phyloP scores from a whole-genome alignment of 2,888 invertebrate species.

The Hylaea fasciaria region DNA sequence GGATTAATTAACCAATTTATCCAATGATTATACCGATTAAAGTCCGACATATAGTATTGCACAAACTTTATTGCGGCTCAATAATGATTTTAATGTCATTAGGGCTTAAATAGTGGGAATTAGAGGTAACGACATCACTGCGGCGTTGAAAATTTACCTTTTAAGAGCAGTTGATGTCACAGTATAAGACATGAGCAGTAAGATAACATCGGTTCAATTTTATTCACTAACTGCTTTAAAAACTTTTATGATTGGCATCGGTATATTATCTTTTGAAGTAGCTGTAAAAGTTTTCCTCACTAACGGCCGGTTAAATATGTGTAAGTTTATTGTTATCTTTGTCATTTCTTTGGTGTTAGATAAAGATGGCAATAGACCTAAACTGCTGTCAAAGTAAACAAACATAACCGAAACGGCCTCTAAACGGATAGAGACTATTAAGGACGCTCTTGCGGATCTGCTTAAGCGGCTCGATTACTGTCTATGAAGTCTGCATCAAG shows the following conservation, averaged over 20 bases:
- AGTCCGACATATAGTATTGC: slow-evolving; percentile 2
- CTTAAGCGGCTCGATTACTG: background rate
- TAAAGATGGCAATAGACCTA: too few relatives aligned
- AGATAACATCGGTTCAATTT: background rate
- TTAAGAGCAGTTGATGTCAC: background rate
- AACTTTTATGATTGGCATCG: too few relatives aligned
- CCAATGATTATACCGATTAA: slow-evolving; percentile 9
- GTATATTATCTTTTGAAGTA: too few relatives aligned
- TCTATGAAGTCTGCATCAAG: background rate
- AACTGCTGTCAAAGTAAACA: too few relatives aligned
- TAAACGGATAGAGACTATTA: too few relatives aligned
- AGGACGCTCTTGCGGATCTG: too few relatives aligned
- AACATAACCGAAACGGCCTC: too few relatives aligned
- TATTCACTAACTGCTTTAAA: background rate
- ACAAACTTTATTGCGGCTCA: slow-evolving; percentile 10
- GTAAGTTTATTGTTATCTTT: too few relatives aligned
- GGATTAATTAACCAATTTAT: slow-evolving; percentile 17
- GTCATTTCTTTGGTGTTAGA: too few relatives aligned
- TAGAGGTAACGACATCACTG: background rate
- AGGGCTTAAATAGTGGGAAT: background rate
- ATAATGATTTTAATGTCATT: slow-evolving; percentile 15
- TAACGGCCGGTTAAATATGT: too few relatives aligned
- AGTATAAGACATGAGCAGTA: slow-evolving; percentile 4
- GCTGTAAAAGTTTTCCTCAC: too few relatives aligned
- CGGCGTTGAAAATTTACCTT: slow-evolving; percentile 2